Evolutionary conservation across 2,888 invertebrate genomes (phyloP).

Genomic region (Cecidostiba fungosa): DNA sequence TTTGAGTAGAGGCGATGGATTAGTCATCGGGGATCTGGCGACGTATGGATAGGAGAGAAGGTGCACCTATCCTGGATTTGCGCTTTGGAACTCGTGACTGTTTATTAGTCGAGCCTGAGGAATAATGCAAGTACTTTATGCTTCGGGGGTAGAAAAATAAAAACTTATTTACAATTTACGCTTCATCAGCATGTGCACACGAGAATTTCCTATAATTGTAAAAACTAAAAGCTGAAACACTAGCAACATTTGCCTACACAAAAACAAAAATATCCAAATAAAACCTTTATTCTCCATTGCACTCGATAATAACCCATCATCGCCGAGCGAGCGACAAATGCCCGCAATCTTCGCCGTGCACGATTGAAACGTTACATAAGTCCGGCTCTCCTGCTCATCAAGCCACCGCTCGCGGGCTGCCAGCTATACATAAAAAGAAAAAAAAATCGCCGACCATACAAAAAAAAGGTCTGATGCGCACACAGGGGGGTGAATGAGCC

Average conservation of each 20-base stretch:
- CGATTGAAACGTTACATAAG: slow-evolving; percentile 55
- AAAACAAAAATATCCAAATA: too few relatives aligned
- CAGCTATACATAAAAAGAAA: background rate
- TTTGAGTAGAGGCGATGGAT: background rate
- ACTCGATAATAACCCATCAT: background rate
- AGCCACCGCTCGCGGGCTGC: background rate
- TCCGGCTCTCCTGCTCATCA: background rate
- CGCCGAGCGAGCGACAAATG: slow-evolving; percentile 18
- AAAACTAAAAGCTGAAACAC: too few relatives aligned
- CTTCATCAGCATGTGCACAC: too few relatives aligned
- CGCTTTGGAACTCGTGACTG: background rate
- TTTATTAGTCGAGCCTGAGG: too few relatives aligned
- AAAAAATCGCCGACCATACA: background rate
- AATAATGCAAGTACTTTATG: too few relatives aligned
- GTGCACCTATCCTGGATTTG: background rate
- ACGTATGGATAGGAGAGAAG: background rate
- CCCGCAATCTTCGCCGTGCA: background rate
- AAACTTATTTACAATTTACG: too few relatives aligned
- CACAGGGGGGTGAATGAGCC: slow-evolving; percentile 48
- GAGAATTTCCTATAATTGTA: too few relatives aligned
- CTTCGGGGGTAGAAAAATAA: too few relatives aligned
- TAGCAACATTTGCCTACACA: too few relatives aligned
- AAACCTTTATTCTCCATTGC: background rate
- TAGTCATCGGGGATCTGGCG: background rate
- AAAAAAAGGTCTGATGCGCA: background rate